Evolutionary conservation across 2,797 vertebrate genomes (phyloP).

Genomic region (Bucorvus abyssinicus): DNA sequence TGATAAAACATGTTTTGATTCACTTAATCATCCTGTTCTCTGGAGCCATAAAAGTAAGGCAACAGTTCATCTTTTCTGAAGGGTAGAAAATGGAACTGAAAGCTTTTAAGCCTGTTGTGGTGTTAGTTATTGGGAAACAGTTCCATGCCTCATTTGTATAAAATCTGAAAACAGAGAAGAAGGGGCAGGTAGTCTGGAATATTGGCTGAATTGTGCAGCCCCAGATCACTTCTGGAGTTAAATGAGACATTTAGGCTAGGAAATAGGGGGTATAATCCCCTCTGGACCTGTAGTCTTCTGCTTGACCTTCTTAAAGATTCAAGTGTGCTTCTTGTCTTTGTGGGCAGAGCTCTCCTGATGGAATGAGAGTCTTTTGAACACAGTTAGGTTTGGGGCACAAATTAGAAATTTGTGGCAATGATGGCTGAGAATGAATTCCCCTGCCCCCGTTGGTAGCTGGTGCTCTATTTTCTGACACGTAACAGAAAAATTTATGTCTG

Average conservation of each 20-base stretch:
- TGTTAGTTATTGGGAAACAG: neutral
- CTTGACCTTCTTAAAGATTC: neutral
- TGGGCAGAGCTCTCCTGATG: neutral
- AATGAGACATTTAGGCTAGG: neutral
- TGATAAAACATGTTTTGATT: neutral
- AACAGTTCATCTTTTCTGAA: neutral
- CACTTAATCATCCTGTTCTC: neutral
- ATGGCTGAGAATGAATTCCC: neutral
- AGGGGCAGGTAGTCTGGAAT: neutral
- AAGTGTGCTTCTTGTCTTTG: neutral
- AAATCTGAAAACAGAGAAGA: neutral
- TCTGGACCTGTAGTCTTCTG: neutral
- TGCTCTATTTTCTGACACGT: neutral
- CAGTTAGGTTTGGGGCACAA: accelerated
- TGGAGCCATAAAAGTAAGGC: neutral
- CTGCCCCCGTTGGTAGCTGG: neutral
- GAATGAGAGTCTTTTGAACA: neutral
- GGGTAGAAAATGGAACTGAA: neutral
- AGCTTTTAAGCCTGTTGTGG: neutral
- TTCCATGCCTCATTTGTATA: neutral
- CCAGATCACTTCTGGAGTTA: neutral
- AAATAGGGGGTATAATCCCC: neutral
- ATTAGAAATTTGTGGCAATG: neutral
- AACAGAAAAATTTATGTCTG: neutral
- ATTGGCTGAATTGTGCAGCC: neutral